These are phyloP conservation scores for Hylia prasina DNA, from an alignment of 2,113 vertebrate genomes.

Conservation along the genomic window DNA sequence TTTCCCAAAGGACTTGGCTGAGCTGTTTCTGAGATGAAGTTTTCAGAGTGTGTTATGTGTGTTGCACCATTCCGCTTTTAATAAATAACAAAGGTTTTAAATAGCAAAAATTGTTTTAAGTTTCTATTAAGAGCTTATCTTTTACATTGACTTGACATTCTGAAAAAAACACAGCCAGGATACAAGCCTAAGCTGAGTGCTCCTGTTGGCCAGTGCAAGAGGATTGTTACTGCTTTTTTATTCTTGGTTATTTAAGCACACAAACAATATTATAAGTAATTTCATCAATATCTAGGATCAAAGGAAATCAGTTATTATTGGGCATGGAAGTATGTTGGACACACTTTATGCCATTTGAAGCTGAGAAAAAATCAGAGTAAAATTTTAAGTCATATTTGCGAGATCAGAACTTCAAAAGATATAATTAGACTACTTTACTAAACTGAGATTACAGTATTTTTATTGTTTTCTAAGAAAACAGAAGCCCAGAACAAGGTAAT, in stretches of 20 bases:
- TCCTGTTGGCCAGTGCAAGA: not conserved
- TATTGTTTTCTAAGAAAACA: not conserved
- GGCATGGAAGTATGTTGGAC: not conserved
- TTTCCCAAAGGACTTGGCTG: not conserved
- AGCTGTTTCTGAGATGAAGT: slow-evolving; percentile 5
- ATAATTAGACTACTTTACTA: not conserved
- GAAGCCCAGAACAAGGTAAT: not conserved
- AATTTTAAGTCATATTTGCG: not conserved
- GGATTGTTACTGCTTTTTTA: not conserved
- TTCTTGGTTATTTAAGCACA: not conserved
- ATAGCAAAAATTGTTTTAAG: not conserved
- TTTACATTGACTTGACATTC: not conserved
- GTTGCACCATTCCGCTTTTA: slow-evolving; percentile 4
- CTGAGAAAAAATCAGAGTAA: not conserved
- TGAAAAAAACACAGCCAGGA: not conserved
- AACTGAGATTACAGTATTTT: not conserved
- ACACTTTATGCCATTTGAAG: not conserved
- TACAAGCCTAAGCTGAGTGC: not conserved
- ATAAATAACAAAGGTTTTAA: slow-evolving; percentile 2
- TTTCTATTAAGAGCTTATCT: not conserved
- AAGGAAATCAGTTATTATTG: not conserved
- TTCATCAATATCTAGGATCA: not conserved
- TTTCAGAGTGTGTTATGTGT: not conserved
- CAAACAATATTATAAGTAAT: not conserved
- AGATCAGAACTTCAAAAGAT: not conserved